Evolutionary conservation across 2,888 invertebrate genomes (phyloP), one percentile per base, ranked within the genome.

Genomic region (Lysandra coridon): DNA sequence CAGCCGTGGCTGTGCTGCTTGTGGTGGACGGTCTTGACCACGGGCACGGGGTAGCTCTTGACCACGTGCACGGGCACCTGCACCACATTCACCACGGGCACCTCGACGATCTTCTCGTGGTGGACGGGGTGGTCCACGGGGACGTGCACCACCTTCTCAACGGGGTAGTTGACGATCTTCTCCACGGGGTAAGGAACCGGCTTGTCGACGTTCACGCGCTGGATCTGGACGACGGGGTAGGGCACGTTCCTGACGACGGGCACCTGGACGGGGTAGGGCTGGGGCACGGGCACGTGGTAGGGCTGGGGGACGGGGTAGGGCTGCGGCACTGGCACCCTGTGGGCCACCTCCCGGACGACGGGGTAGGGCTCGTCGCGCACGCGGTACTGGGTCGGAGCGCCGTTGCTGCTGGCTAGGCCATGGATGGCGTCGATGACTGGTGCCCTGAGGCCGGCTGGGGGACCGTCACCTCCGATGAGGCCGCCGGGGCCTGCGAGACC

Each of bases 151-250:
- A 95, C 92, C 85, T 89, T 95, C 85, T 95, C 96, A 3, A 95
- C 92, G 76, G 95, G 95, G 12, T 96, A 91, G 80, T 95, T 94
- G 80, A 96, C 95, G 81, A 96, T 95, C 86, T 95, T 95, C 84
- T 95, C 95, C 14, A 96, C 95, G 23, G 95, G 92, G 85, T 95
- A 95, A 1, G 96, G 96, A 49, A 96, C 95, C 53, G 95, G 95
- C 83, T 92, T 95, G 85, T 96, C 96, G 17, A 96, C 89, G 79
- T 95, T 89, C 33, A 95, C 95, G 4, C 95, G 95, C 81, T 95
- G 95, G 77, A 95, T 95, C 84, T 95, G 92, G 7, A 95, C 94
- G 0, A 96, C 92, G 2, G 96, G 95, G 2, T 95, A 92, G 79
- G 95, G 95, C 0, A 95, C 89, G 37, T 95, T 94, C 81, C 91